Base-by-base conservation (phyloP, 1,140 invertebrate species). In the Zaprionus tsacasi region DNA sequence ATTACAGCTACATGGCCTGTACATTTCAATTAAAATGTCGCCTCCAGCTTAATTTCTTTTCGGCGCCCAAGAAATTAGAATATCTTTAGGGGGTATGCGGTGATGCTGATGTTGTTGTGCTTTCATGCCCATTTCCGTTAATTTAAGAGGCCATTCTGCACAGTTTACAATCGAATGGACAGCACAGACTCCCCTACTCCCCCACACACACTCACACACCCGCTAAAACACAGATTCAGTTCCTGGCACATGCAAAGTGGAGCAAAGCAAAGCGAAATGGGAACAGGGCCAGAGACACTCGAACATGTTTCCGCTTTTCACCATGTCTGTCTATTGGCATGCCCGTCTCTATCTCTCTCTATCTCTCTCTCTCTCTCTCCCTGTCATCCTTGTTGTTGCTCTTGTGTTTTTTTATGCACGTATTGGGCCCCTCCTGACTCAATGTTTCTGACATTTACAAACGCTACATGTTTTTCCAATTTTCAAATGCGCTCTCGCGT, bases 11-110 rank as follows among this genome's bases (percentile, higher is more conserved):
- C 55, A 76, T 64, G 68, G 27, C 52, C 75, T 59, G 73, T 60
- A 72, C 68, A 89, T 87, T 87, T 87, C 83, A 87, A 87, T 87
- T 87, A 87, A 87, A 87, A 83, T 81, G 85, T 80, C 68, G 85
- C 83, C 75, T 54, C 38, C 58, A 89, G 67, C 59, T 58, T 64
- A 65, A 15, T 59, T 66, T 57, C 65, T 70, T 43, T 12, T 68
- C 6, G 66, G 27, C 33, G 56, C 70, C 36, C 38, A 55, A 74
- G 76, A 86, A 88, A 86, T 88, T 80, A 75, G 64, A 76, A 63
- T 64, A 78, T 61, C 17, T 69, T 58, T 69, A 21, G 33, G 33
- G 10, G 68, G 17, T 40, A 64, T 65, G 43, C 54, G 48, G 48
- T 21, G 21, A 21, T 21, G 21, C 21, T 21, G 58, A 15, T 57